Conservation (phyloP, 2,797 vertebrate genomes). For the Falco peregrinus region DNA sequence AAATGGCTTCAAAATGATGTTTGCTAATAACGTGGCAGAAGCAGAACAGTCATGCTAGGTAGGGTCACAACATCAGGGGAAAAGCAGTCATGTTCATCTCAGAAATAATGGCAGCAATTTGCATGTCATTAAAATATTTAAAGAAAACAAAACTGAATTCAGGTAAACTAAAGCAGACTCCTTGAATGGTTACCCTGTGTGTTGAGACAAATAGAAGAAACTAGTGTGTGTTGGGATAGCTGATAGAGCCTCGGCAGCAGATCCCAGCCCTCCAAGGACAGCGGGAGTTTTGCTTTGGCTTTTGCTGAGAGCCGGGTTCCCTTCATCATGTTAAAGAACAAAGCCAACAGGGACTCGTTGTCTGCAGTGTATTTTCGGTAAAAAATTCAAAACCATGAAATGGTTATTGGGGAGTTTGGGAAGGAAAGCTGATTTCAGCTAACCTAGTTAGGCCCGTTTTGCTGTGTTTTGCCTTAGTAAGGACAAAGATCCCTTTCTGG, state of each 20-base stretch:
- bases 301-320: background rate
- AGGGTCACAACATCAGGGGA: background rate
- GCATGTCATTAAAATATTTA: background rate
- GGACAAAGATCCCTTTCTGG: background rate
- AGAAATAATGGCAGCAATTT: background rate
- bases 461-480: background rate
- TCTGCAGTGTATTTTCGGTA: background rate
- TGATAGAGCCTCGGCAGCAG: background rate
- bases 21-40: background rate
- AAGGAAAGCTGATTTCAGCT: background rate
- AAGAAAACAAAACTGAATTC: background rate
- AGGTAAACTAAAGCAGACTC: background rate
- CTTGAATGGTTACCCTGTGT: background rate
- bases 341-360: rapidly evolving
- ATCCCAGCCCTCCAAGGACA: background rate
- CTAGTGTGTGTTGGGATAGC: rapidly evolving
- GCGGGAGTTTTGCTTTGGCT: background rate
- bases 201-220: background rate
- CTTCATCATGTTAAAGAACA: background rate
- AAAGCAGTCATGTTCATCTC: background rate
- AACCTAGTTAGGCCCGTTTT: background rate
- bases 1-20: background rate
- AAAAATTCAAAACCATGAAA: background rate
- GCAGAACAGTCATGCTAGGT: background rate
- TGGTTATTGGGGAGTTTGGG: background rate